Evolutionary conservation across 2,888 invertebrate species (phyloP).

Genomic region (Euclidia mi): DNA sequence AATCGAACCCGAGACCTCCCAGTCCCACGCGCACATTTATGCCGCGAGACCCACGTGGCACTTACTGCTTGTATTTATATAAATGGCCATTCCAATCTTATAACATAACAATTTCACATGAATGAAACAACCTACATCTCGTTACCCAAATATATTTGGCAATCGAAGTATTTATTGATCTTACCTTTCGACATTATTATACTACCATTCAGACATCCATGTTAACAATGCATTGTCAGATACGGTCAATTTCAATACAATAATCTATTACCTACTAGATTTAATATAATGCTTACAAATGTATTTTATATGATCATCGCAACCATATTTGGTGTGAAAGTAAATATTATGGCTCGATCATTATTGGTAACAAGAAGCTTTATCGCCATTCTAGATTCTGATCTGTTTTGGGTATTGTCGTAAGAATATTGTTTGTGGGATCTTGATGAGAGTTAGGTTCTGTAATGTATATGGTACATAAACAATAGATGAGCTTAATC

Average conservation of each 20-base stretch:
- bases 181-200: conserved; percentile 27
- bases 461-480: no score
- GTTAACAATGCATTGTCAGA: conserved; percentile 14
- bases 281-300: background rate
- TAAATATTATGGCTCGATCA: conserved; percentile 2
- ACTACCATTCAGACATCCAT: conserved; percentile 10
- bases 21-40: no score
- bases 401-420: no score
- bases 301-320: background rate
- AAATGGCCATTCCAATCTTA: no score
- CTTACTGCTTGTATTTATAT: no score
- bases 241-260: background rate
- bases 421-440: background rate
- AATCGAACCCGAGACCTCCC: no score
- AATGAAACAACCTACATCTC: no score
- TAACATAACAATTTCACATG: no score
- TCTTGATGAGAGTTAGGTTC: no score
- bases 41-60: no score
- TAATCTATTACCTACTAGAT: background rate
- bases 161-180: conserved; percentile 7
- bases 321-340: conserved; percentile 52
- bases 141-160: no score
- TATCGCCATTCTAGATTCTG: background rate
- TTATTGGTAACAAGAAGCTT: background rate
- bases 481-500: no score